Percentiles rank a stretch among this genome's conserved stretches.
These are phyloP conservation scores for Hesperophylax magnus DNA, from an alignment of 1,140 invertebrate species.

Conservation along the genomic window DNA sequence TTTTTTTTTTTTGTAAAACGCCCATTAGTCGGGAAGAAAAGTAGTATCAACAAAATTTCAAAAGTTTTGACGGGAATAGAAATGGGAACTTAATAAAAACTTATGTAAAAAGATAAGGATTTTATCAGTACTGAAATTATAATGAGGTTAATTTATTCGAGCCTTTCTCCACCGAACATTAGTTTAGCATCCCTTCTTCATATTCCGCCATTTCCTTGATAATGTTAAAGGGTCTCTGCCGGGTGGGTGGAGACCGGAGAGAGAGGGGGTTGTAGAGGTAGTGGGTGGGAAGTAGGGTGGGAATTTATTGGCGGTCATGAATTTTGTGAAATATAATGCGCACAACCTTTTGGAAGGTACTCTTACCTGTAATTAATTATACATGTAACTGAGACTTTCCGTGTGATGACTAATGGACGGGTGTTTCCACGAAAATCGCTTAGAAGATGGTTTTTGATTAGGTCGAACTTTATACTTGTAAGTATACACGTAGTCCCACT, in stretches of 20 bases:
- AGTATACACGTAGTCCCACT: no score
- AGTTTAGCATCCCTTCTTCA: slow-evolving; percentile 2
- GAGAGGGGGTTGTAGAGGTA: neutral
- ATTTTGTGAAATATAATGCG: slow-evolving; percentile 59
- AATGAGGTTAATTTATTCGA: neutral
- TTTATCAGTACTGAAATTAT: no score
- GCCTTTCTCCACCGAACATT: neutral
- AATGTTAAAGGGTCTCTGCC: slow-evolving; percentile 13
- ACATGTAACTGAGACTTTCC: slow-evolving; percentile 37
- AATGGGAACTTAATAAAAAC: no score
- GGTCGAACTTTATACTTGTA: no score
- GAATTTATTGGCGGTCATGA: slow-evolving; percentile 58
- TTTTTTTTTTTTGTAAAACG: no score
- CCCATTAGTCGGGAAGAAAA: no score
- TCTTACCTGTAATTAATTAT: slow-evolving; percentile 47
- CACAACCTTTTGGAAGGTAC: slow-evolving; percentile 24
- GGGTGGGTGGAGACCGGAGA: neutral
- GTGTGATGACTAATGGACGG: slow-evolving; percentile 24
- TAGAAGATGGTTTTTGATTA: slow-evolving; percentile 1
- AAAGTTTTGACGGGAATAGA: no score
- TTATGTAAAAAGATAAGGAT: no score
- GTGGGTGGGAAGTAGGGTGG: slow-evolving; percentile 11
- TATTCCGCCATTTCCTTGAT: slow-evolving; percentile 23
- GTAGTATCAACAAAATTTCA: no score
- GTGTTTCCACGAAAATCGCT: neutral